Conservation (phyloP, 2,797 vertebrate genomes). For the Kryptolebias ocellatus region DNA sequence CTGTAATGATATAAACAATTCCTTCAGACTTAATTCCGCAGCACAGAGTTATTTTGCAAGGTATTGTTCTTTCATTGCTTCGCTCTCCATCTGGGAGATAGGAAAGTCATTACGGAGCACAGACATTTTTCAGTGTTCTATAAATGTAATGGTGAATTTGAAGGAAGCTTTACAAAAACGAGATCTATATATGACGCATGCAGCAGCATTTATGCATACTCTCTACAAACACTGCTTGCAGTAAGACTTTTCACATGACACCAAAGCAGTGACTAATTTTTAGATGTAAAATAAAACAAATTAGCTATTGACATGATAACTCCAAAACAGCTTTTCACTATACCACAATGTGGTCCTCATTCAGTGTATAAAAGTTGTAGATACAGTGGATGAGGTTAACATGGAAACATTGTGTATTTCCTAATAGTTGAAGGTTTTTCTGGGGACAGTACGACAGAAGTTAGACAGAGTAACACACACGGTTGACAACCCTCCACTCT, state of each 20-base stretch:
- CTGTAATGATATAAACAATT: conserved; percentile 67
- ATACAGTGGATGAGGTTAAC: conserved; percentile 23
- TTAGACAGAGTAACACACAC: conserved; percentile 59
- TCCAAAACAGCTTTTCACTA: not conserved
- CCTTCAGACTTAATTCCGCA: conserved; percentile 41
- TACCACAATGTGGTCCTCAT: conserved; percentile 3
- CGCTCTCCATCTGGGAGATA: conserved; percentile 65
- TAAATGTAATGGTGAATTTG: conserved; percentile 71
- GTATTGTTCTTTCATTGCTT: conserved; percentile 64
- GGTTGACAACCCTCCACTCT: conserved; percentile 61
- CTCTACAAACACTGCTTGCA: conserved; percentile 60
- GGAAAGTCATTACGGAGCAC: conserved; percentile 68
- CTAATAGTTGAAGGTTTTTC: conserved; percentile 60
- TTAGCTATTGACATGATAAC: conserved; percentile 7
- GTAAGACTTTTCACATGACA: conserved; percentile 37
- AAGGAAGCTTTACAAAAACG: conserved; percentile 67
- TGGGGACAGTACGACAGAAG: conserved; percentile 45
- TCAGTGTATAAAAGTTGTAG: conserved; percentile 33
- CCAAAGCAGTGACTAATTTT: conserved; percentile 11
- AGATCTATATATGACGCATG: conserved; percentile 26
- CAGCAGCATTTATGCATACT: conserved; percentile 47
- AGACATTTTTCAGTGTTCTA: conserved; percentile 63
- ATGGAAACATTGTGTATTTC: conserved; percentile 54
- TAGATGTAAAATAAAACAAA: not conserved
- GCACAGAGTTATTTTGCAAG: conserved; percentile 54